Evolutionary conservation across 2,113 vertebrate species (phyloP), one percentile per base, ranked within the genome.

Genomic region (Microtus oregoni): DNA sequence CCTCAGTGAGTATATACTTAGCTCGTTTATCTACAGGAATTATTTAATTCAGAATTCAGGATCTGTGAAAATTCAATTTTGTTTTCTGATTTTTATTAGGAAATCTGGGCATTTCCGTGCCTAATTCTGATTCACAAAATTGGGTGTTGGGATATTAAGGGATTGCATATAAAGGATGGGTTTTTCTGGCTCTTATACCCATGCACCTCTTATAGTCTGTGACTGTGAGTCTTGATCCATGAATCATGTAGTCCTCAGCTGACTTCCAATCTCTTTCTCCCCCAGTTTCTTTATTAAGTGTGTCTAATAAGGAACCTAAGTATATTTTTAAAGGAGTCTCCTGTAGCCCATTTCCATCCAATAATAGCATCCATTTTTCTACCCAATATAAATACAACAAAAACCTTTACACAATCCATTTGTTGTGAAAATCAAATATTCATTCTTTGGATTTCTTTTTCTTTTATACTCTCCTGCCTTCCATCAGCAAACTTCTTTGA

Each of bases 191-290:
- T 86, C 5, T 2, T 26, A 11, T 4, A 12, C 10, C 3, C 5
- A 30, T 35, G 10, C 0, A 65, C 0, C 30, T 65, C 6, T 30
- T n/a, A 0, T 8, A 3, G 3, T 20, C 4, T 8, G 41, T 7
- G 20, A 8, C 4, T 38, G 52, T 24, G 24, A 82, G 30, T 0
- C 30, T 73, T 24, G 5, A 22, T 26, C 30, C 2, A 7, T 75
- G 15, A 1, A n/a, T 6, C 0, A 28, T 2, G 0, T 73, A 28
- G 1, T 72, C 85, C 30, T 47, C 19, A 41, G 15, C 1, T 50
- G 38, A 91, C 73, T 89, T 35, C 2, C 47, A n/a, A 35, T 67
- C 38, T 20, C 2, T 47, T 44, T 32, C 58, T 15, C 20, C 38
- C 2, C 3, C 20, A 14, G 0, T 0, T 19, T 68, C 24, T 47